Evolutionary conservation across 2,797 vertebrate species (phyloP), one percentile per base, ranked within the genome.

Genomic region (Macropodus opercularis): DNA sequence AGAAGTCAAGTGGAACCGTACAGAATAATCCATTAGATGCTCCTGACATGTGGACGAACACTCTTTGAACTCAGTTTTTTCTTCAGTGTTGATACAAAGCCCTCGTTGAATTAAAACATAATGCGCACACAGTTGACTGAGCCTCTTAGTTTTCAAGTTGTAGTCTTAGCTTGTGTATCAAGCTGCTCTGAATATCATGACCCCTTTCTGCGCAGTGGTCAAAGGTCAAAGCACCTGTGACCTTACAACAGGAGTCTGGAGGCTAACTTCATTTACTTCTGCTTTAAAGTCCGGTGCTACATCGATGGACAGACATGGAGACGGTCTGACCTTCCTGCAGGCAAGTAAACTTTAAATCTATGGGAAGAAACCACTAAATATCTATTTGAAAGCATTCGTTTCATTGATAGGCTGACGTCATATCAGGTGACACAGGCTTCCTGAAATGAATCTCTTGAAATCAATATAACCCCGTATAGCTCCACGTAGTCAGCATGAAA

Each of bases 361-460:
- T 23, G 23, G 13, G 3, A 57, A 47, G 1, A 31, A 44, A 57
- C 55, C 36, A 32, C 70, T 63, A 72, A 60, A 43, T 39, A 34
- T 55, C 24, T 23, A 36, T 41, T 65, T 62, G 69, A 80, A 57
- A 78, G 75, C 69, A 17, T 65, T 36, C 26, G 41, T 57, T 65
- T 59, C 65, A 78, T 53, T 67, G 65, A 75, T 59, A 73, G 58
- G 57, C 59, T 51, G 54, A 67, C 61, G 50, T 75, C 29, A 62
- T 63, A 82, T 83, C 68, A 68, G 32, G 32, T 76, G 75, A 53
- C 62, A 55, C 5, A 1, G 43, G 58, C 80, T 79, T 81, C 70
- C 70, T 79, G 76, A 86, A 85, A 85, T 70, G 65, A 80, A 70
- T 70, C 67, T 4, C 0, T 26, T 40, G 32, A 58, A 79, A 81